Conservation (phyloP, 2,888 invertebrate genomes). For the Dexiosoma caninum region DNA sequence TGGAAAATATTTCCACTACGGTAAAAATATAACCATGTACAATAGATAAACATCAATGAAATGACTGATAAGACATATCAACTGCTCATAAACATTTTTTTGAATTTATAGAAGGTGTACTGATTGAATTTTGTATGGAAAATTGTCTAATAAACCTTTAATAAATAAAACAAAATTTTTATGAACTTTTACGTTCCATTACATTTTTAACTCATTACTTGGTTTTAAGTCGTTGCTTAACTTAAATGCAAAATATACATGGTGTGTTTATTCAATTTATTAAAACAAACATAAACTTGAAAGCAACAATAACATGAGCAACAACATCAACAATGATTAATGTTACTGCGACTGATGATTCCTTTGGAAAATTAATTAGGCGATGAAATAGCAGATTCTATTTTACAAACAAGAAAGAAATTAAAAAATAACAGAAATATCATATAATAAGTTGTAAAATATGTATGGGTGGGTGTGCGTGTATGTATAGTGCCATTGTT, state of each 20-base stretch:
- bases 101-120: too few relatives aligned
- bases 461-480: not conserved
- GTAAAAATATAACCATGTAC: too few relatives aligned
- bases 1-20: too few relatives aligned
- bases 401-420: not conserved
- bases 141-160: too few relatives aligned
- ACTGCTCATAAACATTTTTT: too few relatives aligned
- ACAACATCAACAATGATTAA: slow-evolving; percentile 69
- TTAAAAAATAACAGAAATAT: slow-evolving; percentile 58
- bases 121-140: too few relatives aligned
- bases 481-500: slow-evolving; percentile 9
- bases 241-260: not conserved
- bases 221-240: not conserved
- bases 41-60: too few relatives aligned
- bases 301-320: slow-evolving; percentile 66
- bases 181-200: too few relatives aligned
- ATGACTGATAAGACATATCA: too few relatives aligned
- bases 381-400: slow-evolving; percentile 68
- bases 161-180: too few relatives aligned
- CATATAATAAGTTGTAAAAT: slow-evolving; percentile 40
- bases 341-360: slow-evolving; percentile 72
- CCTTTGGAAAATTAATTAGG: slow-evolving; percentile 73
- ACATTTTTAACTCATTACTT: not conserved
- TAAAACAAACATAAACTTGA: slow-evolving; percentile 69
- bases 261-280: slow-evolving; percentile 16